Evolutionary conservation across 1,140 invertebrate species (phyloP).

Genomic region (Dreissena polymorpha): DNA sequence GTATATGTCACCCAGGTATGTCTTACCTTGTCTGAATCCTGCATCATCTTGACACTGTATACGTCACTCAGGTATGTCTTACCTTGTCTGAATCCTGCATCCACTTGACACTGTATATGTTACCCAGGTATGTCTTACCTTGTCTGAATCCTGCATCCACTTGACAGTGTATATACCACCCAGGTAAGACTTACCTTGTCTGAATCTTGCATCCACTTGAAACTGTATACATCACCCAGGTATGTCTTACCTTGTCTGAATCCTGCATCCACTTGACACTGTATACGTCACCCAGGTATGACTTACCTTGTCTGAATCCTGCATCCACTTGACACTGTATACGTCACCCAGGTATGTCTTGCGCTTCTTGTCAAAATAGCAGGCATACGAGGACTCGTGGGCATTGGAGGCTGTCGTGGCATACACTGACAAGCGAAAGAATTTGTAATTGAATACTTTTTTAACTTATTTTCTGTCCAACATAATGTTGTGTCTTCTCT

Average conservation of each 20-base stretch:
- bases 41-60: conserved; percentile 86
- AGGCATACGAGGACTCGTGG: conserved; percentile 84
- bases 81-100: conserved; percentile 85
- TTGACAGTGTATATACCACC: conserved; percentile 85
- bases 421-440: conserved; percentile 80
- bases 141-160: too few species aligned
- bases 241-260: conserved; percentile 82
- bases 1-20: too few species aligned
- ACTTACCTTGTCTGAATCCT: conserved; percentile 85
- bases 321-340: conserved; percentile 86
- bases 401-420: conserved; percentile 85
- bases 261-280: too few species aligned
- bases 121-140: conserved; percentile 82
- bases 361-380: conserved; percentile 82
- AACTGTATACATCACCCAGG: conserved; percentile 84
- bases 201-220: conserved; percentile 86
- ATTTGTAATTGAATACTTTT: too few species aligned
- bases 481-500: too few species aligned
- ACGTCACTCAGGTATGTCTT: conserved; percentile 82
- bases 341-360: conserved; percentile 83
- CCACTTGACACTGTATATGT: conserved; percentile 86
- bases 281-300: too few species aligned
- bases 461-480: too few species aligned
- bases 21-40: conserved; percentile 85
- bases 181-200: conserved; percentile 81